These are phyloP conservation scores for Lithobates sylvaticus DNA, from an alignment of 2,797 vertebrate species.

Conservation along the genomic window DNA sequence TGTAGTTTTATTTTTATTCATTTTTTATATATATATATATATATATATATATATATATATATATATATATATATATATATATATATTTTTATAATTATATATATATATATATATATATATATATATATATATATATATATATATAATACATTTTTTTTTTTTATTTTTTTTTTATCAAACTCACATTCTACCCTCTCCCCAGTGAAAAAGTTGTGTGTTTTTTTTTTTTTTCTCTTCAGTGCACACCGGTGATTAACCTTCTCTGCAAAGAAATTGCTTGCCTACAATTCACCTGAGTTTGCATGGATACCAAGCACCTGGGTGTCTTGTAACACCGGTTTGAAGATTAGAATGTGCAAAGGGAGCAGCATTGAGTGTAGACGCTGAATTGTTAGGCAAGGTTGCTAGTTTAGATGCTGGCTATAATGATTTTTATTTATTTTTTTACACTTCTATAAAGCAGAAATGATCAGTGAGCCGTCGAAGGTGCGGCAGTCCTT, in stretches of 20 bases:
- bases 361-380: constrained; percentile 35
- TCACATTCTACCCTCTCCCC: background rate
- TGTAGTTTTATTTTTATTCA: no score
- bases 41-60: no score
- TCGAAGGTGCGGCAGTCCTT: no score
- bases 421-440: no score
- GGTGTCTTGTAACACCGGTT: constrained; percentile 48
- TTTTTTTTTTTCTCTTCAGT: background rate
- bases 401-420: background rate
- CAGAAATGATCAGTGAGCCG: no score
- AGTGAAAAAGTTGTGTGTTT: background rate
- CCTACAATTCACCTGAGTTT: constrained; percentile 33
- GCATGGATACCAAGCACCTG: constrained; percentile 54
- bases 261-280: constrained; percentile 21
- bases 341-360: constrained; percentile 50
- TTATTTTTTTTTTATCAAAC: background rate
- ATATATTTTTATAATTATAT: no score
- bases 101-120: no score
- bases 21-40: background rate
- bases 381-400: background rate
- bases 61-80: no score
- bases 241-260: background rate
- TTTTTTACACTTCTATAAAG: no score
- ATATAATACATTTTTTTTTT: background rate
- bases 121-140: no score